A percentile compares a stretch with the other conserved stretches of the same genome.
phyloP scores from a whole-genome alignment of 2,888 invertebrate genomes.

The Capitulum mitella region DNA sequence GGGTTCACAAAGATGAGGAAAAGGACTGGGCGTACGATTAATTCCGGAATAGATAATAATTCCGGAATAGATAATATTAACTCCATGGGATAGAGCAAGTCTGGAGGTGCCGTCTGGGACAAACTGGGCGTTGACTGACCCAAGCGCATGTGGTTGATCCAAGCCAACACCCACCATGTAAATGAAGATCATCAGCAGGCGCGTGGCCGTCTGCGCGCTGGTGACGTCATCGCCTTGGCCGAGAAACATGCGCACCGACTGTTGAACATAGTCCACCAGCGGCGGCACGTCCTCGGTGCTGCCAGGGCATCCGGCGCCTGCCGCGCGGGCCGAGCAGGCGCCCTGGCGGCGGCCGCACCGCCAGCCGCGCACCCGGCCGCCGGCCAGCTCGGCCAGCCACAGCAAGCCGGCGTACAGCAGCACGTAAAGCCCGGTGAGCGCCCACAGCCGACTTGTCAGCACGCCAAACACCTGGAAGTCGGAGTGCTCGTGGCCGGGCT shows the following conservation, averaged over 20 bases:
- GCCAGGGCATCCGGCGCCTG: neutral
- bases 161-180: conserved; percentile 10
- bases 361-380: neutral
- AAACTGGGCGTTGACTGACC: too few species aligned
- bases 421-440: neutral
- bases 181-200: neutral
- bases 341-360: neutral
- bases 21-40: too few species aligned
- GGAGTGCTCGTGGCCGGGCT: neutral
- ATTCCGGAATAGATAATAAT: too few species aligned
- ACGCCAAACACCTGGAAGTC: conserved; percentile 9
- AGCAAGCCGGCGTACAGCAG: neutral
- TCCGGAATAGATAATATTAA: too few species aligned
- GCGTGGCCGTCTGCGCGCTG: neutral
- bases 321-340: neutral
- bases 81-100: too few species aligned
- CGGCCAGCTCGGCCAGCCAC: neutral
- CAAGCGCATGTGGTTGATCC: too few species aligned
- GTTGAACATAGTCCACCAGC: neutral
- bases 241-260: conserved; percentile 10
- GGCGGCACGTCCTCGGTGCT: neutral
- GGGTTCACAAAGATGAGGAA: too few species aligned
- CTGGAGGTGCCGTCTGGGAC: too few species aligned
- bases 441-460: neutral
- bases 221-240: conserved; percentile 2